phyloP scores from a whole-genome alignment of 2,113 vertebrate genomes.

The Cheirogaleus medius region DNA sequence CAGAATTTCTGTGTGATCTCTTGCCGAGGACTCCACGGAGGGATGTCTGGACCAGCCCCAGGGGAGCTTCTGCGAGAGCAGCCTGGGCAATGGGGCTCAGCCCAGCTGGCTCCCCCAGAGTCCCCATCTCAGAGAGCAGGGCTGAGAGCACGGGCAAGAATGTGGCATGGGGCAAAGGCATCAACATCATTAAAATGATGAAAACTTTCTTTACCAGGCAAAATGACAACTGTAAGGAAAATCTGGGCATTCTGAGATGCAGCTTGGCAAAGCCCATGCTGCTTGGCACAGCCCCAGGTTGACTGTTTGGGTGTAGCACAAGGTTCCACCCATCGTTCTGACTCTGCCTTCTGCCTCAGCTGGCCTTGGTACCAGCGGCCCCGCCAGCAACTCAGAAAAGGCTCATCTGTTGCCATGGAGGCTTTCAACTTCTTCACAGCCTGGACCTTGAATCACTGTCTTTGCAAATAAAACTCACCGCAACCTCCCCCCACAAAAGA shows the following conservation, averaged over 20 bases:
- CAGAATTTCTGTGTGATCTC: neutral
- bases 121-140: neutral
- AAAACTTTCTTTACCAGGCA: neutral
- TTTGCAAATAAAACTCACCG: neutral
- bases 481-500: neutral
- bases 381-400: neutral
- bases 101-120: neutral
- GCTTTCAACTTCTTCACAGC: neutral
- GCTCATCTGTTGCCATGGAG: conserved; percentile 19
- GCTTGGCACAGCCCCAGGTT: neutral
- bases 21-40: too few relatives aligned
- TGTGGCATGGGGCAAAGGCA: neutral
- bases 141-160: neutral
- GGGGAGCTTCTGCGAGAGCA: neutral
- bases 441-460: neutral
- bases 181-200: neutral
- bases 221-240: conserved; percentile 10
- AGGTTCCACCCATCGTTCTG: fast-evolving
- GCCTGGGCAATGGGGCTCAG: neutral
- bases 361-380: neutral
- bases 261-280: neutral
- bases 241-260: neutral
- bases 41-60: neutral
- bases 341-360: neutral
- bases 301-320: neutral